Conservation (phyloP, 2,888 invertebrate genomes). For the Cantharis lateralis region DNA sequence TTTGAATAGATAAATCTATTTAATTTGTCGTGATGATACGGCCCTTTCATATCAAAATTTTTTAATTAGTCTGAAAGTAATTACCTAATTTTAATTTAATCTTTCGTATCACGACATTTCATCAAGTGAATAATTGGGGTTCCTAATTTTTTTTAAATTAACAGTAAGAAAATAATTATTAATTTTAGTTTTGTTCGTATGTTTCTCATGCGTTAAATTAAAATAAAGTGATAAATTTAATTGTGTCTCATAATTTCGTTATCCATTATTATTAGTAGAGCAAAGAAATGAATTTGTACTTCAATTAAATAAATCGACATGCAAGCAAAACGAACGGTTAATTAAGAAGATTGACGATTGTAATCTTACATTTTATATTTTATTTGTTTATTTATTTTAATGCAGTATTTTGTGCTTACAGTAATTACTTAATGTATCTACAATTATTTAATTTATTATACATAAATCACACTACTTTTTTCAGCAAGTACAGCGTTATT, state of each 20-base stretch:
- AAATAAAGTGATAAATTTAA: not conserved
- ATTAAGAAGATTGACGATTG: slow-evolving; percentile 46
- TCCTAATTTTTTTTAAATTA: not conserved
- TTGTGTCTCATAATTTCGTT: not conserved
- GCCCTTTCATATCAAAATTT: not conserved
- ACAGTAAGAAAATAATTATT: not conserved
- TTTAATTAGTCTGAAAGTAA: not conserved
- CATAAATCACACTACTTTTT: slow-evolving; percentile 54
- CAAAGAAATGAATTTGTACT: not conserved
- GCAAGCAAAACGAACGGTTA: slow-evolving; percentile 24
- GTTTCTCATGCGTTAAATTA: not conserved
- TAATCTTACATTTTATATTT: slow-evolving; percentile 50
- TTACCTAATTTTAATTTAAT: not conserved
- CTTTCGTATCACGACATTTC: not conserved
- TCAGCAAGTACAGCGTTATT: slow-evolving; percentile 32
- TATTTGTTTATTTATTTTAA: slow-evolving; percentile 50
- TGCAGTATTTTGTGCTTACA: slow-evolving; percentile 52
- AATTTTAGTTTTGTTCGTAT: not conserved
- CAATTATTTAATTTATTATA: slow-evolving; percentile 52
- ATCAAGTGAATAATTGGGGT: not conserved
- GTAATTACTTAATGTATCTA: slow-evolving; percentile 53
- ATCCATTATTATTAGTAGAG: not conserved
- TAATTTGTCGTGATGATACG: too few relatives aligned
- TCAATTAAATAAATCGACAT: slow-evolving; percentile 7
- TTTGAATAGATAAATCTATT: too few relatives aligned